Evolutionary conservation across 2,888 invertebrate genomes (phyloP).

Genomic region (Drosophila mercatorum): DNA sequence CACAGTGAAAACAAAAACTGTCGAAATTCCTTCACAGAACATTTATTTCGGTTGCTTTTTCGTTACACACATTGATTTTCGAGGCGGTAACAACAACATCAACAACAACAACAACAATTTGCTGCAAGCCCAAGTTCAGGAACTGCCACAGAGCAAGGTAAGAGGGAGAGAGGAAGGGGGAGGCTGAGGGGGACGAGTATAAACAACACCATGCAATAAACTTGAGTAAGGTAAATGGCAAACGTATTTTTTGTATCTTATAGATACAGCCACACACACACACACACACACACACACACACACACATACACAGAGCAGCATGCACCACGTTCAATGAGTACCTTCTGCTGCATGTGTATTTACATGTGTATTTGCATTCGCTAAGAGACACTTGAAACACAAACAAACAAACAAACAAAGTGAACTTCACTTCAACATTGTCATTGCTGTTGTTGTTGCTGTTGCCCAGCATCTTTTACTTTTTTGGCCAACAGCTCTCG

Average conservation of each 20-base stretch:
- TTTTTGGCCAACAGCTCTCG: background rate
- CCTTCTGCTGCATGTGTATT: constrained; percentile 34
- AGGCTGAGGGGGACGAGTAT: background rate
- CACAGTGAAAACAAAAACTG: constrained; percentile 67
- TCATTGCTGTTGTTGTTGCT: constrained; percentile 4
- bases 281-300: constrained; percentile 22
- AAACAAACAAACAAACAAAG: constrained; percentile 35
- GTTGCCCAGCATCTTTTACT: constrained; percentile 10
- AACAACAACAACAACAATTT: constrained; percentile 21
- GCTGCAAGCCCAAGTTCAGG: constrained; percentile 29
- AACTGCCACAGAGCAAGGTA: background rate
- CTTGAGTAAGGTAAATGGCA: constrained; percentile 72
- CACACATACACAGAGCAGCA: constrained; percentile 6
- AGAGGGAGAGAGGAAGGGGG: background rate
- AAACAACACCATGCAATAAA: constrained; percentile 66
- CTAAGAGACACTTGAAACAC: constrained; percentile 29
- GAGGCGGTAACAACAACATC: constrained; percentile 53
- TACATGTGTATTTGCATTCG: constrained; percentile 26
- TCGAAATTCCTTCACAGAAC: constrained; percentile 82
- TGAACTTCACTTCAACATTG: background rate
- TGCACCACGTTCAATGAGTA: constrained; percentile 26
- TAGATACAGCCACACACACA: constrained; percentile 44
- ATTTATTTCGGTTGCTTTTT: constrained; percentile 81
- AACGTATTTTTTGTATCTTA: constrained; percentile 73
- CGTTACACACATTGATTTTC: constrained; percentile 80